Base-by-base conservation (phyloP, 2,797 vertebrate genomes). In the Australoheros facetus region DNA sequence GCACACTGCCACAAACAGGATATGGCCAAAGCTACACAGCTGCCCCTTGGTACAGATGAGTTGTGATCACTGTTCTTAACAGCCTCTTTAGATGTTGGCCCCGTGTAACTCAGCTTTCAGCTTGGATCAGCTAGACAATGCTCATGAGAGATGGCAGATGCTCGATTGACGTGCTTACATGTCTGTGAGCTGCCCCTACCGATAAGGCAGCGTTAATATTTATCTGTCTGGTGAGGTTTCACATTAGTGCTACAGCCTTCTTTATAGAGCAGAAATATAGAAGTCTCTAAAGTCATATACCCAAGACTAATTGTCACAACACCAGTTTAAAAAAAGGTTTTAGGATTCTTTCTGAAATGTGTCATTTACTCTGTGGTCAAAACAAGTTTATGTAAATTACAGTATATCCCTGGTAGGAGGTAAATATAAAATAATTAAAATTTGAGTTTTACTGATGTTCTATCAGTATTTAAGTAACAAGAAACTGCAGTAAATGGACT, bases 51-150 rank as follows among this genome's bases (percentile, higher is more conserved):
- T 69, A 69, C 45, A 30, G 26, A 14, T 2, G 51, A 70, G 74
- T 84, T 80, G 57, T 78, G 70, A 85, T 82, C 34, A 16, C 53
- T 42, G 54, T 37, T 56, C 37, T 87, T 82, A 60, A 82, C 81
- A 78, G 60, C 69, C 71, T 34, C 72, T 62, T 75, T 19, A 73
- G 66, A 56, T 66, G 48, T 76, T 70, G 17, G n/a, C 32, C 4
- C 32, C 5, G 1, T 55, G 30, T 17, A 48, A 59, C 75, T 82
- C 75, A 66, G 79, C 66, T 75, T 73, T 84, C 85, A 72, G 56
- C 64, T 64, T 54, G 19, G 6, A 80, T 87, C 72, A 58, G 56
- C 58, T 45, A 75, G 58, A 73, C 57, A 58, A 51, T 34, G 64
- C 77, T 76, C 53, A 45, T 16, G 17, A 56, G 73, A 77, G 71